Percentiles rank a stretch among this genome's conserved stretches.
Evolutionary conservation across 2,888 invertebrate genomes (phyloP).

Genomic region (Orthosia gothica): DNA sequence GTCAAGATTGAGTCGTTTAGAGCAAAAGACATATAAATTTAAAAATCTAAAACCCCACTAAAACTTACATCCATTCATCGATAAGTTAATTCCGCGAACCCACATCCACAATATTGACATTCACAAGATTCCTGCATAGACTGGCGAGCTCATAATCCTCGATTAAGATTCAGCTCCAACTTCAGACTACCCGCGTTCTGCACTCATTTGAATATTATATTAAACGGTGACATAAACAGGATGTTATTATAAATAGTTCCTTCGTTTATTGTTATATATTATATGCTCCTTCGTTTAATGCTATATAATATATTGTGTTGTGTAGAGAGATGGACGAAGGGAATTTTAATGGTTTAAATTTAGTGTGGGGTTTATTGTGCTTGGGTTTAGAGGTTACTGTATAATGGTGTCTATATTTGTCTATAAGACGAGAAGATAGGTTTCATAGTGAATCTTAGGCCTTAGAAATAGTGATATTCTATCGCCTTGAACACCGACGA

Average conservation of each 20-base stretch:
- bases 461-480: too few species aligned
- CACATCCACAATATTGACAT: slow-evolving; percentile 68
- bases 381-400: not conserved
- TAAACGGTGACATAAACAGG: slow-evolving; percentile 62
- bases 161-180: slow-evolving; percentile 65
- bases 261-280: slow-evolving; percentile 18
- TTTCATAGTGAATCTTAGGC: not conserved
- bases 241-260: slow-evolving; percentile 48
- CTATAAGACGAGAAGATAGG: too few species aligned
- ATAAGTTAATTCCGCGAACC: not conserved
- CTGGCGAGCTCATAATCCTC: slow-evolving; percentile 59
- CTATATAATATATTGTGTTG: not conserved
- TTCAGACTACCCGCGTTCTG: slow-evolving; percentile 62
- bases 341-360: slow-evolving; percentile 27
- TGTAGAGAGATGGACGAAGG: not conserved
- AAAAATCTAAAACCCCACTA: slow-evolving; percentile 1
- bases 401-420: not conserved
- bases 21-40: too few species aligned
- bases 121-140: slow-evolving; percentile 45
- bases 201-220: slow-evolving; percentile 73
- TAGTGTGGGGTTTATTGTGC: not conserved
- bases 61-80: slow-evolving; percentile 1
- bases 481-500: too few species aligned
- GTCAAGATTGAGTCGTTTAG: too few species aligned
- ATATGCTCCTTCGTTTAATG: not conserved